Percentiles rank a stretch among this genome's conserved stretches.
These are phyloP conservation scores for Salarias fasciatus DNA, from an alignment of 2,797 vertebrate species.

Conservation along the genomic window DNA sequence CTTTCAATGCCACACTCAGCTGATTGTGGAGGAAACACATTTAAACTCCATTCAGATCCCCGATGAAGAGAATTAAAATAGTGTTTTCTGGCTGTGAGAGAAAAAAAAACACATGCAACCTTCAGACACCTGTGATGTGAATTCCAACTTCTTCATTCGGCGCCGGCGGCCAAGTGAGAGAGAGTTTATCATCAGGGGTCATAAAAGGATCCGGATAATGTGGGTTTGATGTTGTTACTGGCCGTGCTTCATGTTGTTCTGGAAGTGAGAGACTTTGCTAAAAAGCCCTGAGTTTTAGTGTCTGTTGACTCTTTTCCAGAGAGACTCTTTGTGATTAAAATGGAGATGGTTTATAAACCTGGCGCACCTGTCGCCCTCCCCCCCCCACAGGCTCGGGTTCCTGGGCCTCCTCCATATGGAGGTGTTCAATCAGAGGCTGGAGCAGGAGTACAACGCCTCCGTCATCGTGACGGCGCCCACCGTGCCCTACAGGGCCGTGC, in stretches of 20 bases:
- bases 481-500: constrained; percentile 93
- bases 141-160: no score
- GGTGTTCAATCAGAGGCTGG: constrained; percentile 97
- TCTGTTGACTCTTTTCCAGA: constrained; percentile 40
- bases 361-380: constrained; percentile 1
- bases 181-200: constrained; percentile 27
- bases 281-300: constrained; percentile 6
- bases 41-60: no score
- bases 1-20: no score
- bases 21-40: no score
- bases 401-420: constrained; percentile 98
- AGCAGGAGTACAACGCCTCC: constrained; percentile 95
- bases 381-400: constrained; percentile 89
- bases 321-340: constrained; percentile 45
- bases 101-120: no score
- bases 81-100: no score
- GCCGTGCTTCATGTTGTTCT: constrained; percentile 9
- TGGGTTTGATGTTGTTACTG: constrained; percentile 13
- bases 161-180: constrained; percentile 9
- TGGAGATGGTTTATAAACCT: constrained; percentile 24
- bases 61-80: no score
- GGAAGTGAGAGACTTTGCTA: constrained; percentile 2
- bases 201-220: constrained; percentile 23
- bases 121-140: no score
- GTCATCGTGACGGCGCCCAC: constrained; percentile 95